Evolutionary conservation across 2,888 invertebrate species (phyloP).

Genomic region (Cremastinae sp.): DNA sequence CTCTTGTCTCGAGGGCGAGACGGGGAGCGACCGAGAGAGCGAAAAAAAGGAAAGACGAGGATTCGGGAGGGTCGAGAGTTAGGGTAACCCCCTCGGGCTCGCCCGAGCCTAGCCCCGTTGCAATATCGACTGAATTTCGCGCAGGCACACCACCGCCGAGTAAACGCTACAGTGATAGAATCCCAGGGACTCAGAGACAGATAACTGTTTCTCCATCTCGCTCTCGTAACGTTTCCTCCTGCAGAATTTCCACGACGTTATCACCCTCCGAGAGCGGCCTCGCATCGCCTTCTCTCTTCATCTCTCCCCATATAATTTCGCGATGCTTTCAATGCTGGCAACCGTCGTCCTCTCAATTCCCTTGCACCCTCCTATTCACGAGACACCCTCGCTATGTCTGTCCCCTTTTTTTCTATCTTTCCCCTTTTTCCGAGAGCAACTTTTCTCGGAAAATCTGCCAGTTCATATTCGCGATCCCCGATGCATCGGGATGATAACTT

Average conservation of each 20-base stretch:
- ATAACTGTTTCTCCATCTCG: slow-evolving; percentile 18
- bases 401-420: background rate
- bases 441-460: slow-evolving; percentile 8
- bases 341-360: slow-evolving; percentile 12
- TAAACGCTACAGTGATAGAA: background rate
- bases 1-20: slow-evolving; percentile 40
- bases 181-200: background rate
- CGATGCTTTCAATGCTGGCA: slow-evolving; percentile 51
- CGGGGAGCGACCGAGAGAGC: slow-evolving; percentile 35
- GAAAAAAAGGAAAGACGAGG: slow-evolving; percentile 42
- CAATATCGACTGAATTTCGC: slow-evolving; percentile 73
- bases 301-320: slow-evolving; percentile 53
- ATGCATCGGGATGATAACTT: background rate
- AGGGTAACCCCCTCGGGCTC: slow-evolving; percentile 60
- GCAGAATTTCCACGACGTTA: slow-evolving; percentile 68
- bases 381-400: background rate
- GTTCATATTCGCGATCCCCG: slow-evolving; percentile 7
- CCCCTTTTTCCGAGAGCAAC: background rate
- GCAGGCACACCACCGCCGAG: slow-evolving; percentile 44
- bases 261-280: slow-evolving; percentile 60
- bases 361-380: slow-evolving; percentile 21
- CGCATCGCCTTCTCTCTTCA: slow-evolving; percentile 51
- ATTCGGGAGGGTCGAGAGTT: slow-evolving; percentile 58
- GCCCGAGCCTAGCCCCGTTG: slow-evolving; percentile 65
- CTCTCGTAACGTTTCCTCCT: slow-evolving; percentile 53